Percentiles rank a stretch among this genome's conserved stretches.
Conservation (phyloP, 2,888 invertebrate genomes). For the Deroplatys truncata region DNA sequence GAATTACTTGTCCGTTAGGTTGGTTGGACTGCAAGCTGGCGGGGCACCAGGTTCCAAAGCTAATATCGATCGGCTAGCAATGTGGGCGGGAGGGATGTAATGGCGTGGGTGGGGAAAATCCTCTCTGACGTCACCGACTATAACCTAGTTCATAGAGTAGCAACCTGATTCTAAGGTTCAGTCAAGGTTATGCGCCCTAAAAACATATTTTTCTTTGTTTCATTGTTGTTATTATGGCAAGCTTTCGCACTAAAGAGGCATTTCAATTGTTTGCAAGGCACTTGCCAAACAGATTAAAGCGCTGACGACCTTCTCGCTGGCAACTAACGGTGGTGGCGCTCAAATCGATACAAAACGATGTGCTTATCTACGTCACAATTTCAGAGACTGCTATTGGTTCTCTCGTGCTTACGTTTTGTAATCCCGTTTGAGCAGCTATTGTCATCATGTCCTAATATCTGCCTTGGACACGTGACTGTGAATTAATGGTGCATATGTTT, state of each 20-base stretch:
- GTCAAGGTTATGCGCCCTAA: neutral
- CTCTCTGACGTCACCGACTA: neutral
- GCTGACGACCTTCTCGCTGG: neutral
- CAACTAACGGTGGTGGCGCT: no score
- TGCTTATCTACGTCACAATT: neutral
- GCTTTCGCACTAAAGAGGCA: no score
- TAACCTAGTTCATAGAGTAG: neutral
- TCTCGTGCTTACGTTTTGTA: neutral
- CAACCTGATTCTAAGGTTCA: neutral
- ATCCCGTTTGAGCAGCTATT: neutral
- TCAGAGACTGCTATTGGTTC: neutral
- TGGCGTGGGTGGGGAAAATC: neutral
- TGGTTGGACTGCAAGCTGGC: neutral
- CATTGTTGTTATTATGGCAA: no score
- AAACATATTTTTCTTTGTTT: neutral
- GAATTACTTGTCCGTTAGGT: neutral
- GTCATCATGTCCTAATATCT: neutral
- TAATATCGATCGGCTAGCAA: conserved; percentile 10
- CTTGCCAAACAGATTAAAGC: neutral
- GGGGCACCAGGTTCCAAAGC: neutral
- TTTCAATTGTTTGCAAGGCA: no score
- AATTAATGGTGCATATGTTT: neutral
- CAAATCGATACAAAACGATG: neutral
- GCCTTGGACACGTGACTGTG: neutral
- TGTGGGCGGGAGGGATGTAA: neutral